Percentiles rank a stretch among this genome's conserved stretches.
These are phyloP conservation scores for Catamblyrhynchus diadema DNA, from an alignment of 2,797 vertebrate genomes.

Conservation along the genomic window DNA sequence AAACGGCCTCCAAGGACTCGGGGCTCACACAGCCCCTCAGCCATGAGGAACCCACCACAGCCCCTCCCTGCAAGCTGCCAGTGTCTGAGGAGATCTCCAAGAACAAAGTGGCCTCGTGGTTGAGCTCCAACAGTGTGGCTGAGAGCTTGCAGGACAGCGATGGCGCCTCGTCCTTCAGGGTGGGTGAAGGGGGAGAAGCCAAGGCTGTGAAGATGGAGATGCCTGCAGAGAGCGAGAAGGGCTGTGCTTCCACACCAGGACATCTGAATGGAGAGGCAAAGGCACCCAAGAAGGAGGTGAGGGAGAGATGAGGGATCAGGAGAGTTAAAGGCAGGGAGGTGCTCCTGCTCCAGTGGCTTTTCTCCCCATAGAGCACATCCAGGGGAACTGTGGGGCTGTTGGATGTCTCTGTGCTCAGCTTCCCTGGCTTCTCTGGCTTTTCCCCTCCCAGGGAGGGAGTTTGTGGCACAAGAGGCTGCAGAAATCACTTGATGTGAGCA, in stretches of 20 bases:
- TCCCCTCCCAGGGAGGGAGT: neutral
- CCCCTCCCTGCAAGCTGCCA: slow-evolving; percentile 77
- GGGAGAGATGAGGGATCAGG: neutral
- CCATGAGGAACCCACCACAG: slow-evolving; percentile 4
- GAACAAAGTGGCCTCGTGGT: slow-evolving; percentile 94
- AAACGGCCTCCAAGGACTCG: slow-evolving; percentile 70
- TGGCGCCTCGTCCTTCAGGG: slow-evolving; percentile 64
- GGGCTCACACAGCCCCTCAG: slow-evolving; percentile 56
- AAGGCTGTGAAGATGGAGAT: slow-evolving; percentile 26
- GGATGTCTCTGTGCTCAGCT: neutral
- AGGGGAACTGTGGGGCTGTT: neutral
- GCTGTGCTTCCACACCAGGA: neutral
- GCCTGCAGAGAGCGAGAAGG: slow-evolving; percentile 33
- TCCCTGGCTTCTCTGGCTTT: neutral
- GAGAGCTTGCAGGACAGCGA: slow-evolving; percentile 67
- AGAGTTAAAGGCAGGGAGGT: neutral
- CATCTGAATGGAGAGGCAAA: slow-evolving; percentile 35
- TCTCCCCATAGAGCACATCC: fast-evolving
- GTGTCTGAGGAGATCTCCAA: slow-evolving; percentile 90
- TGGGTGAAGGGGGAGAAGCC: slow-evolving; percentile 21
- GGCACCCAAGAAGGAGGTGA: slow-evolving; percentile 71
- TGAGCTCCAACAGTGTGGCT: slow-evolving; percentile 82
- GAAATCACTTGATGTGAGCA: fast-evolving
- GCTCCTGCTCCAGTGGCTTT: fast-evolving
- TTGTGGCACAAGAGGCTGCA: neutral